phyloP scores from a whole-genome alignment of 2,113 vertebrate genomes.

The Phrynosoma platyrhinos region DNA sequence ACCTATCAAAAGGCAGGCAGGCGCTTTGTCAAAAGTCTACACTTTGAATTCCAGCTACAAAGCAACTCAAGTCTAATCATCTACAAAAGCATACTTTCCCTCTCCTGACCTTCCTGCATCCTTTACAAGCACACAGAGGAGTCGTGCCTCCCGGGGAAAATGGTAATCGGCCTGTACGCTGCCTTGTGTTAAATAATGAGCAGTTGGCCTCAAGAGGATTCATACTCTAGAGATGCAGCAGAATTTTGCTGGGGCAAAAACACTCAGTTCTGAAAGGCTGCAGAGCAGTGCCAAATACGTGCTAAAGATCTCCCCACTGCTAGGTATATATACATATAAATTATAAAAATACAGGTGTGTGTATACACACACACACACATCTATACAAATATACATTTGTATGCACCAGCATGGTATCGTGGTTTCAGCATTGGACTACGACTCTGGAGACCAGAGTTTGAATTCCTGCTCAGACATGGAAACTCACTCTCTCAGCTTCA shows the following conservation, averaged over 20 bases:
- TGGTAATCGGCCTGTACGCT: neutral
- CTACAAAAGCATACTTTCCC: slow-evolving; percentile 10
- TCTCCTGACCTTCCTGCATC: neutral
- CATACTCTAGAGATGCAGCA: neutral
- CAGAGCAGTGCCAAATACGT: neutral
- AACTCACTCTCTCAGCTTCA: too few relatives aligned
- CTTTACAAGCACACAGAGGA: neutral
- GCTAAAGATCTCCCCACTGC: neutral
- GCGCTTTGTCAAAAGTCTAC: slow-evolving; percentile 35
- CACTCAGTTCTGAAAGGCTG: slow-evolving; percentile 17
- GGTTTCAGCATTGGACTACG: too few relatives aligned
- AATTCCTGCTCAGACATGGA: too few relatives aligned
- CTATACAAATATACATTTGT: too few relatives aligned
- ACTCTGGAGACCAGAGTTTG: too few relatives aligned
- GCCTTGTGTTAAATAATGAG: slow-evolving; percentile 38
- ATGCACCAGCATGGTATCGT: too few relatives aligned
- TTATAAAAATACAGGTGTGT: neutral
- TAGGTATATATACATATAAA: too few relatives aligned
- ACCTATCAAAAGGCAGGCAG: slow-evolving; percentile 43
- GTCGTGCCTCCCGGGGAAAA: neutral
- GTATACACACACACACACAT: too few relatives aligned
- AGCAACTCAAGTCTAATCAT: slow-evolving; percentile 40
- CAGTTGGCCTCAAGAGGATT: neutral
- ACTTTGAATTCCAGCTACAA: slow-evolving; percentile 42
- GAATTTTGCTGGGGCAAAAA: slow-evolving; percentile 33